phyloP scores from a whole-genome alignment of 37 sponge, comb jelly and placozoan species.

The Diacarnus erythraeanus region DNA sequence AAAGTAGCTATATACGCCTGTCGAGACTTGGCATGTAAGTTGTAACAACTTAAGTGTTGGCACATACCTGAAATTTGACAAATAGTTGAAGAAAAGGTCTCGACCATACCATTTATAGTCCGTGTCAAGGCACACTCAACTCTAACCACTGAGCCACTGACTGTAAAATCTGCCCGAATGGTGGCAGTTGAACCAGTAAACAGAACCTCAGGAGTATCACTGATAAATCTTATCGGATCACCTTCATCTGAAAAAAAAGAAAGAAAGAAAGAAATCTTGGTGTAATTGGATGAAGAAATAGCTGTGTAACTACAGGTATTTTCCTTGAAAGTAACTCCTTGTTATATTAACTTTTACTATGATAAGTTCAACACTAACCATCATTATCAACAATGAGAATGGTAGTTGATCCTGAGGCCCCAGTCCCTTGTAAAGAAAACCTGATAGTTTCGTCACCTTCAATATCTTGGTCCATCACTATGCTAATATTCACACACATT shows the following conservation, averaged over 20 bases:
- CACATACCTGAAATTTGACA: background rate
- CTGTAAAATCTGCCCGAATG: background rate
- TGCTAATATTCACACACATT: too few species aligned
- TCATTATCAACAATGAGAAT: background rate
- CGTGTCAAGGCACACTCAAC: too few species aligned
- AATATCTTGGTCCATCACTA: background rate
- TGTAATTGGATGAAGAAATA: too few species aligned
- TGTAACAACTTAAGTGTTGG: background rate
- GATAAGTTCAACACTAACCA: too few species aligned
- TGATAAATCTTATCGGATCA: background rate
- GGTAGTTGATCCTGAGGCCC: background rate
- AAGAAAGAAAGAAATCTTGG: too few species aligned
- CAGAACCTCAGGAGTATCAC: background rate
- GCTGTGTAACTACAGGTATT: background rate
- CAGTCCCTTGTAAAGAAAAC: too few species aligned
- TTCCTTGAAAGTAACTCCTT: too few species aligned
- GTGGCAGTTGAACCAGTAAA: background rate
- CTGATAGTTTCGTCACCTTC: background rate
- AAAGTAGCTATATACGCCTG: too few species aligned
- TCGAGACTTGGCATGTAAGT: too few species aligned
- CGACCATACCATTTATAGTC: too few species aligned
- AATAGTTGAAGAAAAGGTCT: background rate
- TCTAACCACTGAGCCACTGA: background rate
- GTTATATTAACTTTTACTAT: too few species aligned
- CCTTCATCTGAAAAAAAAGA: background rate